Evolutionary conservation across 2,888 invertebrate species (phyloP), one percentile per base, ranked within the genome.

Genomic region (Maniola hyperantus): DNA sequence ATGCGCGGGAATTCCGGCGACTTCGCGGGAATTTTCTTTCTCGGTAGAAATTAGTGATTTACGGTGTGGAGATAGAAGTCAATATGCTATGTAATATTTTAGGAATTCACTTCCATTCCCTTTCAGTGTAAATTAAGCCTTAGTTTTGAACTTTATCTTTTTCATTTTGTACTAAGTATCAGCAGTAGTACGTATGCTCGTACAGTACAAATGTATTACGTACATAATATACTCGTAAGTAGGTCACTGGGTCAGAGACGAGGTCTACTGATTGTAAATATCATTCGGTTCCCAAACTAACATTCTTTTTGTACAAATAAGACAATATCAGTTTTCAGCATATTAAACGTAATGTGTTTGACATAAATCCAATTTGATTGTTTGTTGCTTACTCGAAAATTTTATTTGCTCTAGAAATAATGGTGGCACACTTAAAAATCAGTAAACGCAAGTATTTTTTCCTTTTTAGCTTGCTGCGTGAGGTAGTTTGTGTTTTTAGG

Each of bases 211-310:
- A 67, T 58, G 65, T 68, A 74, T 75, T 79, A 57, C 76, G 81
- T 79, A 82, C 78, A 79, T 82, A 82, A 81, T 79, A 82, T 81
- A 80, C 81, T 91, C 93, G 93, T 91, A 95, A 93, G 91, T 94
- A 80, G 94, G 95, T 94, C 93, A 95, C 90, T 94, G 82, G 94
- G 94, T 93, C 94, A 94, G 89, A 93, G 86, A 88, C 94, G 93
- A 92, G 74, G 77, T 74, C 72, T 71, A 65, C 73, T 75, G 77
- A 77, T 77, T 77, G 71, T 71, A 71, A 66, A 67, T 79, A 79
- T 76, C 79, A 81, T 82, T 84, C 82, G 82, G 85, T 87, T 84
- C 83, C 84, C 79, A 85, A 88, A 87, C 83, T 79, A n/a, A 77
- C 76, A 75, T 77, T 77, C 73, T 78, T 79, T 79, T n/a, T 77